Evolutionary conservation across 2,113 vertebrate species (phyloP), one percentile per base, ranked within the genome.

Genomic region (Hyaena hyaena): DNA sequence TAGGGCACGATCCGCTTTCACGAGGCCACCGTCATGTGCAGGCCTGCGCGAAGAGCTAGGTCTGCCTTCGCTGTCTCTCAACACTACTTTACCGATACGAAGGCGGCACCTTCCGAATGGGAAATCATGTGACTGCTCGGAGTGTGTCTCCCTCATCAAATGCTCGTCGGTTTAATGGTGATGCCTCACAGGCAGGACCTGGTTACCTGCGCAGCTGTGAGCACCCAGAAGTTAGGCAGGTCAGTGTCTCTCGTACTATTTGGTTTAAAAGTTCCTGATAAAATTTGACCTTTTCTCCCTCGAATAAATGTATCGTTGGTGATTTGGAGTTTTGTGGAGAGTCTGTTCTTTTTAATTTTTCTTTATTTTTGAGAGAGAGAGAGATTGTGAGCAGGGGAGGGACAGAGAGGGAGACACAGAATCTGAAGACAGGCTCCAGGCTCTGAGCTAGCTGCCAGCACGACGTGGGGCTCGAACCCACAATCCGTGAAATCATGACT

Each of bases 301-400:
- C 80, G 55, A 98, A 97, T 98, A 98, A 98, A 98, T 93, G 96
- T 97, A 77, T 80, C 45, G 50, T 93, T 97, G 93, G 89, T 97
- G 71, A 96, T 96, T 97, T 96, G 95, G 97, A 97, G 33, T 84
- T 92, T 28, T 55, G 69, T 81, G 79, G 80, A 73, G 58, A 61
- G 50, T 33, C 31, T 95, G 43, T 90, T 66, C 21, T 61, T 61
- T 61, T 61, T 61, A 61, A 61, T 61, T 23, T 58, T 58, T 58
- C 5, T 61, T 61, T 61, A 61, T 23, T 61, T 61, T 61, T 61
- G 58, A 61, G 58, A 58, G 19, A 58, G 55, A 61, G 55, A 58
- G 15, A 55, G 53, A 50, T 3, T 9, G 21, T 61, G 58, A 61
- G 58, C 58, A 23, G 58, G 58, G 58, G 58, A 61, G 21, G 21